phyloP scores from a whole-genome alignment of 2,797 vertebrate genomes.

The Phataginus tetradactyla region DNA sequence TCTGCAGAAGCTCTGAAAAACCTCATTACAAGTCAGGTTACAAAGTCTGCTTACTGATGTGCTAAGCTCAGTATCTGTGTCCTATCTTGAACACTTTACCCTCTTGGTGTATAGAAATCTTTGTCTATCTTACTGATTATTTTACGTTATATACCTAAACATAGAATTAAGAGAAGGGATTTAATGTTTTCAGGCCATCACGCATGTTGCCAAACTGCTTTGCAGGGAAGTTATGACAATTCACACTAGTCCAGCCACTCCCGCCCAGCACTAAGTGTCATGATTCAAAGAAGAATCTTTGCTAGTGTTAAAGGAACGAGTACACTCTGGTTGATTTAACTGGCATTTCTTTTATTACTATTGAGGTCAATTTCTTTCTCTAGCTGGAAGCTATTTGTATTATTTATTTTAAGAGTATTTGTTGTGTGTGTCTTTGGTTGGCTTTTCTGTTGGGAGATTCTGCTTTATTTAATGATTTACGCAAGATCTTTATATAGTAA shows the following conservation, averaged over 20 bases:
- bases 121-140: background rate
- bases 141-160: constrained; percentile 3
- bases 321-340: background rate
- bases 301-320: background rate
- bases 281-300: background rate
- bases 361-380: background rate
- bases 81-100: background rate
- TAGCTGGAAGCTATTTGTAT: background rate
- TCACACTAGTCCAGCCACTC: background rate
- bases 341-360: background rate
- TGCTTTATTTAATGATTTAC: constrained; percentile 27
- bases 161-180: background rate
- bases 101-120: background rate
- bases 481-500: background rate
- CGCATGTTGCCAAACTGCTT: background rate
- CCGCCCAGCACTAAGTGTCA: background rate
- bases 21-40: background rate
- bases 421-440: background rate
- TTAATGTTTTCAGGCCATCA: background rate
- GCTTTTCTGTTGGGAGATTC: background rate
- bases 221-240: background rate
- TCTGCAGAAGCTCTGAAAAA: background rate
- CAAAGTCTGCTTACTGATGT: background rate
- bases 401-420: constrained; percentile 29
- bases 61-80: background rate